Base-by-base conservation (phyloP, 2,113 vertebrate genomes). In the Puma concolor region DNA sequence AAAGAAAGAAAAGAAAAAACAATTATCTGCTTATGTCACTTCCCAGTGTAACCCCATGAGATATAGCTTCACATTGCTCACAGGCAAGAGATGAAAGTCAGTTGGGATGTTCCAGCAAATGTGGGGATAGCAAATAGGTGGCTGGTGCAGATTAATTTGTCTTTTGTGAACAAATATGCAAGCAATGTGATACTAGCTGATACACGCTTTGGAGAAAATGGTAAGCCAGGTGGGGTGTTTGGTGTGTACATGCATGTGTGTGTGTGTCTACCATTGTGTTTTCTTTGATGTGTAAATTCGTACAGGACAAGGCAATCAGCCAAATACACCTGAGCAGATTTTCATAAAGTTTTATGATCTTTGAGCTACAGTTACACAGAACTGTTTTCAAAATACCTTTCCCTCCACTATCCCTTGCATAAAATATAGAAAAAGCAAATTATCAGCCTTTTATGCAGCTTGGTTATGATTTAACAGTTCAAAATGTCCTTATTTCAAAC, bases 401-500 rank as follows among this genome's bases (percentile, higher is more conserved):
- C 5, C 7, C 16, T 13, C 25, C 36, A 50, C 50, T 36, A 2
- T 50, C 14, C 54, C n/a, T 89, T 54, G 63, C 66, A 93, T 97
- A 83, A 85, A 91, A 87, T 29, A 44, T 31, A 95, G 50, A 96
- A 93, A 81, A 44, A 90, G 63, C 23, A 31, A 54, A 69, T 96
- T 52, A 31, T 74, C 50, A 52, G 31, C 16, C 57, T 86, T 91
- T 96, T 67, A 82, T 85, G n/a, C 44, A 38, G 52, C 74, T 83
- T 79, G 67, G 72, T 66, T 95, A 48, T 88, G 94, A 90, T 88
- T 91, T 87, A 95, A 82, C 69, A 63, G 69, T 86, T 97, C 89
- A 94, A 91, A 95, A 88, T 97, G 36, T 67, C 64, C 83, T 81
- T 50, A 84, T 92, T 98, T 95, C 80, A 79, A 86, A 86, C 74